phyloP scores from a whole-genome alignment of 1,140 invertebrate genomes.

The Drosophila gunungcola region DNA sequence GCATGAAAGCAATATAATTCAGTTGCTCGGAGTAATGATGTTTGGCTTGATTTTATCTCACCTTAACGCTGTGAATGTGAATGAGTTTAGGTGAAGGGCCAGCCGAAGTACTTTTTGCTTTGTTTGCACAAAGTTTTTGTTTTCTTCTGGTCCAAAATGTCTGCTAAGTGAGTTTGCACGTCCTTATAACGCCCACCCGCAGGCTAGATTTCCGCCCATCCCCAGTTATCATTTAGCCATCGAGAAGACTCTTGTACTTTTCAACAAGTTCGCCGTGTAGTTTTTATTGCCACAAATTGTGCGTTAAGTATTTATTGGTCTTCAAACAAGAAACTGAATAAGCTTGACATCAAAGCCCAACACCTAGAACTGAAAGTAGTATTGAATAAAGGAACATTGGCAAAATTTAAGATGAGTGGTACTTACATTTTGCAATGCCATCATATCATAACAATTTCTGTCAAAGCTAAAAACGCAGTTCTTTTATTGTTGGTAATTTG shows the following conservation, averaged over 20 bases:
- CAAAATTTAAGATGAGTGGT: not conserved
- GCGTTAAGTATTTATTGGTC: conserved; percentile 53
- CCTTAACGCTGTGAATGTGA: conserved; percentile 30
- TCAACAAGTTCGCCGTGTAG: conserved; percentile 58
- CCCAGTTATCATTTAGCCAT: not conserved
- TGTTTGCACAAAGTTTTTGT: conserved; percentile 74
- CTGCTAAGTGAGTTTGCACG: conserved; percentile 48
- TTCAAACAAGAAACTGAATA: not conserved
- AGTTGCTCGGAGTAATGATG: conserved; percentile 14
- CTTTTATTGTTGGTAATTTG: not conserved
- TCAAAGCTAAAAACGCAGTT: not conserved
- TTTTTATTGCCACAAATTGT: conserved; percentile 75
- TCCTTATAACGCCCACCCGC: conserved; percentile 29
- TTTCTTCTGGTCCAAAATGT: conserved; percentile 24
- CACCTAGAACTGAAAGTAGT: not conserved
- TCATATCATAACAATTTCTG: not conserved
- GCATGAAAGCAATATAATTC: conserved; percentile 19
- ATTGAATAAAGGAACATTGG: not conserved
- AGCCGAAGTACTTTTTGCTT: conserved; percentile 57
- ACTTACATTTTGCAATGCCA: not conserved
- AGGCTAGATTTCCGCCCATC: conserved; percentile 10
- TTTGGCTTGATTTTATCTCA: conserved; percentile 14
- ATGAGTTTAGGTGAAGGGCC: conserved; percentile 18
- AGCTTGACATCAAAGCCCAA: not conserved
- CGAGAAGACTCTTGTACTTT: conserved; percentile 38